phyloP scores from a whole-genome alignment of 2,888 invertebrate genomes.

The Arenicola marina region DNA sequence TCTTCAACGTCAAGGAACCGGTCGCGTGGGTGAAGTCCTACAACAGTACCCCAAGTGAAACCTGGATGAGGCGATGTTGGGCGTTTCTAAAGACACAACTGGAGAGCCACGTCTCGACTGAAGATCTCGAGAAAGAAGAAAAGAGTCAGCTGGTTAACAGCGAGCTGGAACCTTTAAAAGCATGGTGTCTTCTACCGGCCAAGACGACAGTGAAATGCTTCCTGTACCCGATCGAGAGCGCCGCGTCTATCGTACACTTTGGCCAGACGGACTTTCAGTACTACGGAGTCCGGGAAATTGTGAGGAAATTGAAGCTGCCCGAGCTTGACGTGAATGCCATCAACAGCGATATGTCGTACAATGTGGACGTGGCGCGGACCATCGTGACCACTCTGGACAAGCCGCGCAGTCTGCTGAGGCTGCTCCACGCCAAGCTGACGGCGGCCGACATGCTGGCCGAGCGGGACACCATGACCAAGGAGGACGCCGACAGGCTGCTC shows the following conservation, averaged over 20 bases:
- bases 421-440: constrained; percentile 15
- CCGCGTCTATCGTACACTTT: constrained; percentile 16
- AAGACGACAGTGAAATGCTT: neutral
- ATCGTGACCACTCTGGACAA: constrained; percentile 29
- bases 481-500: constrained; percentile 19
- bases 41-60: neutral
- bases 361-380: constrained; percentile 16
- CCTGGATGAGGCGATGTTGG: constrained; percentile 19
- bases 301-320: constrained; percentile 22
- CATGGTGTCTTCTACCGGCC: constrained; percentile 28
- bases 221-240: constrained; percentile 15
- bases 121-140: neutral
- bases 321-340: constrained; percentile 19
- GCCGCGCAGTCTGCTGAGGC: constrained; percentile 17
- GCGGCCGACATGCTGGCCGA: neutral
- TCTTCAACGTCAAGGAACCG: too few relatives aligned
- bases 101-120: neutral
- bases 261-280: neutral
- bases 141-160: neutral
- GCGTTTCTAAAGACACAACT: constrained; percentile 12
- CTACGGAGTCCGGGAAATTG: constrained; percentile 6
- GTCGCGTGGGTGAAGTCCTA: neutral
- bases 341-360: constrained; percentile 11
- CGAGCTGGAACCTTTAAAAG: constrained; percentile 15
- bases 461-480: neutral